These are phyloP conservation scores for Parapristionchus giblindavisi DNA, from an alignment of 2,888 invertebrate genomes.

Conservation along the genomic window DNA sequence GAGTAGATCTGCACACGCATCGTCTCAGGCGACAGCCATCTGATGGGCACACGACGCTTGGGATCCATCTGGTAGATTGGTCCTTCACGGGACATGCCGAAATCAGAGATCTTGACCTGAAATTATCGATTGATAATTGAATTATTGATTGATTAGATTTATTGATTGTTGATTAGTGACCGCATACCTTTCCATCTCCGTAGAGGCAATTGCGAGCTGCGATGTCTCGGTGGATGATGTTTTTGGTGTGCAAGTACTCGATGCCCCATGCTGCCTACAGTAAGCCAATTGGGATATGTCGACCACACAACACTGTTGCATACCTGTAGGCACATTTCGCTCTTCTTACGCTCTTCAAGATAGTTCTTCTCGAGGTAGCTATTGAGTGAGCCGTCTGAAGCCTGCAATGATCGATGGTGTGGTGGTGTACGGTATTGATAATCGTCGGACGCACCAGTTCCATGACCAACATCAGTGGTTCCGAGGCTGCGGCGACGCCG, in stretches of 20 bases:
- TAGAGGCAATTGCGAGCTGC: slow-evolving; percentile 34
- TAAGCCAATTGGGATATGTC: slow-evolving; percentile 3
- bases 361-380: slow-evolving; percentile 52
- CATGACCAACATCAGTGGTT: slow-evolving; percentile 56
- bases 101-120: slow-evolving; percentile 46
- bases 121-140: neutral
- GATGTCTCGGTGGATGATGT: slow-evolving; percentile 37
- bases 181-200: slow-evolving; percentile 39
- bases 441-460: slow-evolving; percentile 45
- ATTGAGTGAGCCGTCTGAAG: slow-evolving; percentile 48
- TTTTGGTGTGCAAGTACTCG: slow-evolving; percentile 40
- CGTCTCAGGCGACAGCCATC: slow-evolving; percentile 31
- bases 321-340: slow-evolving; percentile 50
- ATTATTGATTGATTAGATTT: neutral
- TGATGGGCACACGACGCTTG: slow-evolving; percentile 40
- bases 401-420: too few relatives aligned
- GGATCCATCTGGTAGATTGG: slow-evolving; percentile 44
- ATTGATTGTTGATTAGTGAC: too few relatives aligned
- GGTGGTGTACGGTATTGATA: slow-evolving; percentile 3
- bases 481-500: slow-evolving; percentile 52
- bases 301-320: slow-evolving; percentile 1
- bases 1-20: slow-evolving; percentile 5
- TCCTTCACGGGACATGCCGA: slow-evolving; percentile 46
- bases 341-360: slow-evolving; percentile 42
- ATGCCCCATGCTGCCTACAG: slow-evolving; percentile 40